A percentile compares a stretch with the other conserved stretches of the same genome.
Conservation (phyloP, 2,888 invertebrate species). For the Drosophila neutralis region DNA sequence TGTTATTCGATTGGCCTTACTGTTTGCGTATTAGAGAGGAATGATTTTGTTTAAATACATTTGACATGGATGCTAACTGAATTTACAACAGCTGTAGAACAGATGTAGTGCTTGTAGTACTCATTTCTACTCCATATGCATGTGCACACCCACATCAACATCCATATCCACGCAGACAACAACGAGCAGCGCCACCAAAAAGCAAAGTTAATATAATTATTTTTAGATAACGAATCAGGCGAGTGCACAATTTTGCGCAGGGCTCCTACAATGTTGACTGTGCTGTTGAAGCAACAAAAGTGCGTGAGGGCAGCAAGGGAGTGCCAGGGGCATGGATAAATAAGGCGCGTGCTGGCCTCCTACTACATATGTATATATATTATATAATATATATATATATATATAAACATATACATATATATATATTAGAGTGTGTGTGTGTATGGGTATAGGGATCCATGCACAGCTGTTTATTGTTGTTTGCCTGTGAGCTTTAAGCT, state of each 20-base stretch:
- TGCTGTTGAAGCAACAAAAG: conserved; percentile 52
- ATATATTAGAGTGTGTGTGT: background rate
- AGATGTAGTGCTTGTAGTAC: conserved; percentile 1
- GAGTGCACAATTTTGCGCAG: conserved; percentile 74
- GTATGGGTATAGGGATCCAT: conserved; percentile 1
- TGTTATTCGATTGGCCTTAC: background rate
- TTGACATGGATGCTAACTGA: conserved; percentile 24
- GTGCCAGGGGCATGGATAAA: background rate
- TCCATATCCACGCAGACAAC: conserved; percentile 16
- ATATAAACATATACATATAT: background rate
- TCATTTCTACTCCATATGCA: conserved; percentile 1
- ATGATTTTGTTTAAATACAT: conserved; percentile 7
- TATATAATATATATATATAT: background rate
- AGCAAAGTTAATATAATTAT: conserved; percentile 81
- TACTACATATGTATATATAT: conserved; percentile 1
- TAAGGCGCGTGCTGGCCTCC: conserved; percentile 1
- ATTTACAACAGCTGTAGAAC: conserved; percentile 30
- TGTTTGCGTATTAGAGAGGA: background rate
- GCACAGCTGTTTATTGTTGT: conserved; percentile 43
- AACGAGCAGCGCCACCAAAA: conserved; percentile 57
- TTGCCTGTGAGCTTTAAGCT: conserved; percentile 30
- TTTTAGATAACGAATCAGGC: conserved; percentile 79
- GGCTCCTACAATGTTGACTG: conserved; percentile 33
- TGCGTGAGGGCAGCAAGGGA: conserved; percentile 39
- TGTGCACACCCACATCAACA: background rate